These are phyloP conservation scores for Pseudochirops cupreus DNA, from an alignment of 2,797 vertebrate genomes.

Conservation along the genomic window DNA sequence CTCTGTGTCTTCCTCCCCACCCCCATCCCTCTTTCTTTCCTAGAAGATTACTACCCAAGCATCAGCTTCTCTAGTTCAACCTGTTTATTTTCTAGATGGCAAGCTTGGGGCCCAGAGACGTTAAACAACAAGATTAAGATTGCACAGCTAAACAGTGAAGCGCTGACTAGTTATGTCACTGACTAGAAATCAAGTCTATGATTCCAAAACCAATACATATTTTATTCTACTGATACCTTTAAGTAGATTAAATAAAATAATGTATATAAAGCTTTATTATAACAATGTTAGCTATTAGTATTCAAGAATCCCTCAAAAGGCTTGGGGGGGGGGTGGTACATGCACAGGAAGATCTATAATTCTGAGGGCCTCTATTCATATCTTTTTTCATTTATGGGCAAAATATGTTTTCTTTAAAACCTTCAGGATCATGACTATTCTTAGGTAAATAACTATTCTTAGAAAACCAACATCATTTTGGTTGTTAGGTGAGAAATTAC, in stretches of 20 bases:
- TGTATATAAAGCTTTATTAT: neutral
- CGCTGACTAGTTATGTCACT: neutral
- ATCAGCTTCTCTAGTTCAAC: neutral
- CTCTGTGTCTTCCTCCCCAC: too few species aligned
- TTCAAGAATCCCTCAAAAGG: neutral
- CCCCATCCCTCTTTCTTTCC: neutral
- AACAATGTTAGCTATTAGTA: neutral
- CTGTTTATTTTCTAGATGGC: neutral
- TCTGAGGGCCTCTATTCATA: neutral
- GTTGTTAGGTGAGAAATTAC: neutral
- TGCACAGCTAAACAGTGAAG: neutral
- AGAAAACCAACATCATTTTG: neutral
- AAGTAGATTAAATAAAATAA: neutral
- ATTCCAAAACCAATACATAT: neutral
- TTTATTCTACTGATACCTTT: neutral
- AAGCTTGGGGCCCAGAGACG: neutral
- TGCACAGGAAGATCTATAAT: neutral
- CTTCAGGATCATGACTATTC: neutral
- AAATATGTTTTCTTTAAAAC: neutral
- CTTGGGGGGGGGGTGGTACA: neutral
- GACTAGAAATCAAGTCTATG: neutral
- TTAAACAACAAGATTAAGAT: neutral
- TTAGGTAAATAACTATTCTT: neutral
- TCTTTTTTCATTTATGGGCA: conserved; percentile 8
- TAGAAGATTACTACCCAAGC: neutral